phyloP scores from a whole-genome alignment of 2,888 invertebrate species.

The Eristalis pertinax region DNA sequence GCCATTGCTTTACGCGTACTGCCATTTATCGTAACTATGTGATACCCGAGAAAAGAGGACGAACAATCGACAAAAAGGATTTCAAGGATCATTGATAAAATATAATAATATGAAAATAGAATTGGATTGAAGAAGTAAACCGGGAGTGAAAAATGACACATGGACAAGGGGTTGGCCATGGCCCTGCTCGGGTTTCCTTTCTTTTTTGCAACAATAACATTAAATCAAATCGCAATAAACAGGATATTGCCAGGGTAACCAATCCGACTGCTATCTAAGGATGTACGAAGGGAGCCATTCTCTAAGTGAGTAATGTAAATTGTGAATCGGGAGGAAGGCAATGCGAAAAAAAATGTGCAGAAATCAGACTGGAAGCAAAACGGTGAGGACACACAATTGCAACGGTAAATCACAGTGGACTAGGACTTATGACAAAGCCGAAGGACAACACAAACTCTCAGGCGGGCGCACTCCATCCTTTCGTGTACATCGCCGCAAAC shows the following conservation, averaged over 20 bases:
- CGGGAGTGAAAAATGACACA: slow-evolving; percentile 61
- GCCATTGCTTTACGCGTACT: slow-evolving; percentile 35
- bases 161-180: slow-evolving; percentile 52
- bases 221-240: slow-evolving; percentile 71
- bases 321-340: slow-evolving; percentile 29
- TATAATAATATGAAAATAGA: slow-evolving; percentile 65
- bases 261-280: slow-evolving; percentile 18
- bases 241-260: slow-evolving; percentile 64
- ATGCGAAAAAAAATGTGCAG: not conserved
- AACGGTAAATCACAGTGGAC: slow-evolving; percentile 56
- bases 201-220: slow-evolving; percentile 62
- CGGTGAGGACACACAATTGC: slow-evolving; percentile 59
- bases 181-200: slow-evolving; percentile 7
- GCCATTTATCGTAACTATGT: slow-evolving; percentile 35
- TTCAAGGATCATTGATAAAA: slow-evolving; percentile 72
- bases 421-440: slow-evolving; percentile 55
- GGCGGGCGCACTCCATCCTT: slow-evolving; percentile 15
- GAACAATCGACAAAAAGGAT: slow-evolving; percentile 60
- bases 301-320: slow-evolving; percentile 62
- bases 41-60: slow-evolving; percentile 18
- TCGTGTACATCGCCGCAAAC: slow-evolving; percentile 37
- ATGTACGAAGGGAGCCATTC: slow-evolving; percentile 31
- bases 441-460: slow-evolving; percentile 29
- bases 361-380: not conserved
- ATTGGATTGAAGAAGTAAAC: slow-evolving; percentile 51